A percentile compares a stretch with the other conserved stretches of the same genome.
These are phyloP conservation scores for Synaphobranchus kaupii DNA, from an alignment of 2,797 vertebrate species.

Conservation along the genomic window DNA sequence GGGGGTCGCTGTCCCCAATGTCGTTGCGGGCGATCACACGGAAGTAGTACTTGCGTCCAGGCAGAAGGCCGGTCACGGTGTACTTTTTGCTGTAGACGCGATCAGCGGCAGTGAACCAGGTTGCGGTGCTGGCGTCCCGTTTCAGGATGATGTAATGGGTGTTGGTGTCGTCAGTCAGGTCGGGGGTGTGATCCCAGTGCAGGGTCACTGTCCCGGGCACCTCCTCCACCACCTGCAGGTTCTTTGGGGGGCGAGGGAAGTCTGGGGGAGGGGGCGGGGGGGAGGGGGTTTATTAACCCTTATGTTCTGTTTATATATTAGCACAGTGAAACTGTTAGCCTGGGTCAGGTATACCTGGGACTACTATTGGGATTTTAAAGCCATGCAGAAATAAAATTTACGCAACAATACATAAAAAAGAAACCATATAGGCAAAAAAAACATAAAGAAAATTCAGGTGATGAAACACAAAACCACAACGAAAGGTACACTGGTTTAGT, in stretches of 20 bases:
- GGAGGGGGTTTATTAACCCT: too few relatives aligned
- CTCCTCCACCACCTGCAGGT: slow-evolving; percentile 67
- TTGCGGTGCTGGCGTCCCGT: slow-evolving; percentile 62
- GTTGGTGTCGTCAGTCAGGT: slow-evolving; percentile 54
- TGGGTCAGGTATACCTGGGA: too few relatives aligned
- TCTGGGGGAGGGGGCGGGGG: slow-evolving; percentile 42
- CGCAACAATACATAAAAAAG: too few relatives aligned
- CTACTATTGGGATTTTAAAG: too few relatives aligned
- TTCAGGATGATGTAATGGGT: slow-evolving; percentile 67
- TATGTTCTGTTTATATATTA: too few relatives aligned
- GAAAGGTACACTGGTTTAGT: too few relatives aligned
- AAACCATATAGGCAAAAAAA: too few relatives aligned
- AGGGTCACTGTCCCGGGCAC: slow-evolving; percentile 64
- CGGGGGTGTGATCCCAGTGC: slow-evolving; percentile 69
- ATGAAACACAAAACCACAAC: too few relatives aligned
- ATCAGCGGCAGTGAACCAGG: slow-evolving; percentile 65
- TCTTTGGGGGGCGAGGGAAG: slow-evolving; percentile 59
- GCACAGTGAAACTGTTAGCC: too few relatives aligned
- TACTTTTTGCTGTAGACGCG: slow-evolving; percentile 67
- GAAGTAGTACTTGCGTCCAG: slow-evolving; percentile 71
- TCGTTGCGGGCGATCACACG: slow-evolving; percentile 64
- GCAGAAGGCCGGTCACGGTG: slow-evolving; percentile 64
- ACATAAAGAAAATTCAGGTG: too few relatives aligned
- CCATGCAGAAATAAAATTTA: too few relatives aligned
- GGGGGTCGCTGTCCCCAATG: slow-evolving; percentile 61